Evolutionary conservation across 2,888 invertebrate species (phyloP).

Genomic region (Oscheius sp.): DNA sequence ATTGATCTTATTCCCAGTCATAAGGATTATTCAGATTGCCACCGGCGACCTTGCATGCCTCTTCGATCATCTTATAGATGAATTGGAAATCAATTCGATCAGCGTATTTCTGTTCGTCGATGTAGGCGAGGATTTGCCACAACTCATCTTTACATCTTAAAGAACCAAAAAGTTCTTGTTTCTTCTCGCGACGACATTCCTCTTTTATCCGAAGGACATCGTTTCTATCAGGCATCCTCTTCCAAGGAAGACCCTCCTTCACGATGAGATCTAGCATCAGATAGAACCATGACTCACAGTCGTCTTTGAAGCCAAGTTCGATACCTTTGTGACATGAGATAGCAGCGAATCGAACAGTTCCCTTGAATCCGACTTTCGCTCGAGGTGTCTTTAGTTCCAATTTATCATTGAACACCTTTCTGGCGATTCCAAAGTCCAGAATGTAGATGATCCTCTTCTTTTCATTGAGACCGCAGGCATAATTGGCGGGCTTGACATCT

Average conservation of each 20-base stretch:
- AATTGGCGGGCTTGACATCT: slow-evolving; percentile 62
- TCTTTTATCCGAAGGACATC: slow-evolving; percentile 54
- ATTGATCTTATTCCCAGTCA: slow-evolving; percentile 55
- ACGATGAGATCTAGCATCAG: slow-evolving; percentile 59
- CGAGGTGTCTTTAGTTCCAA: slow-evolving; percentile 53
- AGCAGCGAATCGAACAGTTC: slow-evolving; percentile 65
- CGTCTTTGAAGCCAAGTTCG: slow-evolving; percentile 62
- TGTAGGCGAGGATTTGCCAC: slow-evolving; percentile 54
- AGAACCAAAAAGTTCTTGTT: slow-evolving; percentile 32
- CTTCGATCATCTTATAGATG: slow-evolving; percentile 26
- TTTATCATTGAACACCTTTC: slow-evolving; percentile 50
- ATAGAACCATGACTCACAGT: slow-evolving; percentile 67
- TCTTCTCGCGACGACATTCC: slow-evolving; percentile 43
- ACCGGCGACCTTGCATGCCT: slow-evolving; percentile 33
- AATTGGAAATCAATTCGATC: slow-evolving; percentile 15
- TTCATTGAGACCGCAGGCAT: slow-evolving; percentile 50
- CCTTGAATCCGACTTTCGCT: slow-evolving; percentile 52
- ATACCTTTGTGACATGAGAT: slow-evolving; percentile 52
- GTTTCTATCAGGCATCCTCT: slow-evolving; percentile 44
- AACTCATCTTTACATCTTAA: slow-evolving; percentile 47
- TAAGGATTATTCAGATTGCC: slow-evolving; percentile 49
- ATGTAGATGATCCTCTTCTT: slow-evolving; percentile 51
- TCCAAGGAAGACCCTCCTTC: slow-evolving; percentile 58
- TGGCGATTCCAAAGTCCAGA: slow-evolving; percentile 65
- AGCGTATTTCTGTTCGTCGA: slow-evolving; percentile 37